These are phyloP conservation scores for Lepidurus arcticus DNA, from an alignment of 1,140 invertebrate species.

Conservation along the genomic window DNA sequence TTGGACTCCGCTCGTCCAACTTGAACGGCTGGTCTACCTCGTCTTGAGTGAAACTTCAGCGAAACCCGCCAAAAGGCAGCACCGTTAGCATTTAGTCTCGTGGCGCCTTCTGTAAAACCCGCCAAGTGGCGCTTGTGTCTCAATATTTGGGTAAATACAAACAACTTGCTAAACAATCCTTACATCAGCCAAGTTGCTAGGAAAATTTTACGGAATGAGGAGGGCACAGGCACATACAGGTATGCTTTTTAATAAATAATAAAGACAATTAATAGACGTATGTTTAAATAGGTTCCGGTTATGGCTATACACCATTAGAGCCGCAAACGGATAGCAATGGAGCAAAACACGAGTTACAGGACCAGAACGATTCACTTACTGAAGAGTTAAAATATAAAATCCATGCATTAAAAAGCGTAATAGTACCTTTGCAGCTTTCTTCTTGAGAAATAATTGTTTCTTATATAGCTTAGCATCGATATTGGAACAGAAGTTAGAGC, in stretches of 20 bases:
- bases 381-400: conserved; percentile 12
- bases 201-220: neutral
- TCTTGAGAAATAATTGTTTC: neutral
- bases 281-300: neutral
- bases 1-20: no score
- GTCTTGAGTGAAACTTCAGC: no score
- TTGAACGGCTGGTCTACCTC: no score
- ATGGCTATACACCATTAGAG: neutral
- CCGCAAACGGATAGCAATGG: neutral
- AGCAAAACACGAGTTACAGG: neutral
- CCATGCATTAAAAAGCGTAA: neutral
- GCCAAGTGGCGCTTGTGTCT: no score
- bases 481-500: conserved; percentile 12
- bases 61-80: no score
- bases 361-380: neutral
- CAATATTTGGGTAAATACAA: no score
- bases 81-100: no score
- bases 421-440: no score
- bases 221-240: neutral
- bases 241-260: neutral
- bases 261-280: neutral
- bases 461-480: neutral
- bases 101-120: no score
- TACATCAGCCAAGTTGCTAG: neutral
- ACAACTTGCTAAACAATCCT: neutral